Base-by-base conservation (phyloP, 1,140 invertebrate species). In the Chionoecetes opilio region DNA sequence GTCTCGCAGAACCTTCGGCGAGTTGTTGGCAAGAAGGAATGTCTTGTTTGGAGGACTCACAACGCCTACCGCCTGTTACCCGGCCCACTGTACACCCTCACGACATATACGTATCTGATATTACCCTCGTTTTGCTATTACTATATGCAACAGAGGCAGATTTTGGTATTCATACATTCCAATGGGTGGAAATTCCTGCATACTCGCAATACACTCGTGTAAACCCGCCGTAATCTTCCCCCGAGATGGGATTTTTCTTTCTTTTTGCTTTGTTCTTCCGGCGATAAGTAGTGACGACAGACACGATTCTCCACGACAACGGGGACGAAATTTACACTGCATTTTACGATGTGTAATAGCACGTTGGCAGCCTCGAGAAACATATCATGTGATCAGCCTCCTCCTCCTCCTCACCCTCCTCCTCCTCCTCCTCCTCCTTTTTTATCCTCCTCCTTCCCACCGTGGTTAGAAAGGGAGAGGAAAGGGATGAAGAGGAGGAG, bases 301-400 rank as follows among this genome's bases (percentile, higher is more conserved):
- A 9, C 46, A 88, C 84, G 85, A 41, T 35, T 63, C 38, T 31
- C 41, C 82, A 93, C 46, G 92, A 88, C 92, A 87, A 88, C 91
- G 41, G 32, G 46, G 85, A 85, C 53, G 85, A 88, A 63, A 93
- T 93, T 93, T 93, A 93, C 84, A 88, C 92, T 86, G 35, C 92
- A 93, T 88, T 93, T 93, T 93, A 93, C 84, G 92, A 93, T 29
- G 92, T 41, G 84, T 93, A 93, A 93, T 93, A 93, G 92, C 53
- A 93, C 41, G 92, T 93, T 93, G 85, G 92, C 46, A 35, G 92
- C 92, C 2, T 29, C 85, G 92, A 14, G 85, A 93, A 86, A 34
- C 92, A 75, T 93, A 93, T 93, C 92, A 87, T 88, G 46, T 63
- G 92, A 93, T 93, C 92, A 37, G 38, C 84, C 84, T 46, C 34